Conservation (phyloP, 37 sponge, comb jelly and placozoan species). For the Tethya wilhelma region DNA sequence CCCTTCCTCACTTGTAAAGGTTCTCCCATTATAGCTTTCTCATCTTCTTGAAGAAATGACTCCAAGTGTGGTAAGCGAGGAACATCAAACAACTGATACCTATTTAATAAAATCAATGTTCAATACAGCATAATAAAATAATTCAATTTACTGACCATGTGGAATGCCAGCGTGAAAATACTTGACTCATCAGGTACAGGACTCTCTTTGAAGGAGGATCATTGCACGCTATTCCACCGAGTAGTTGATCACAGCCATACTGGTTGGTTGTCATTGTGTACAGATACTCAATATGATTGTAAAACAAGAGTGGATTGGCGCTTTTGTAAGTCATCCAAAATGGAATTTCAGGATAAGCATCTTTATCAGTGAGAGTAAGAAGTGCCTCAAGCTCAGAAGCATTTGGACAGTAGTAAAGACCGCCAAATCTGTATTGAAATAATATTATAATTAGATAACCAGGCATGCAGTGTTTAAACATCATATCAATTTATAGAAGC, state of each 20-base stretch:
- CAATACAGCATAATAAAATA: not conserved
- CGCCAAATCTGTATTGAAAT: slow-evolving; percentile 18
- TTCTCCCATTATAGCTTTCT: not conserved
- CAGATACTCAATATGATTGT: slow-evolving; percentile 65
- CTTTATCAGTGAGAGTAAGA: slow-evolving; percentile 1
- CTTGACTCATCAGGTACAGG: slow-evolving; percentile 28
- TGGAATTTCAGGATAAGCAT: slow-evolving; percentile 36
- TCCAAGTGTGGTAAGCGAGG: slow-evolving; percentile 55
- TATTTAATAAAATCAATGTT: not conserved
- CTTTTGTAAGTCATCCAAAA: slow-evolving; percentile 52
- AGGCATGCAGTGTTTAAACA: too few relatives aligned
- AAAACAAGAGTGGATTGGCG: slow-evolving; percentile 37
- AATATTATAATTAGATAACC: not conserved
- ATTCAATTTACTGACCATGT: slow-evolving; percentile 27
- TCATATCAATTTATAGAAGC: too few relatives aligned
- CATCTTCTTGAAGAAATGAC: slow-evolving; percentile 9
- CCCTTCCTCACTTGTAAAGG: slow-evolving; percentile 55
- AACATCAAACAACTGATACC: slow-evolving; percentile 66
- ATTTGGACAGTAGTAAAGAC: slow-evolving; percentile 41
- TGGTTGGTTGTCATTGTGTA: slow-evolving; percentile 55
- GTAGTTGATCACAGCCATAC: too few relatives aligned
- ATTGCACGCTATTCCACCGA: too few relatives aligned
- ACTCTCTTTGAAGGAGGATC: slow-evolving; percentile 48
- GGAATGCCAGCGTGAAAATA: slow-evolving; percentile 61
- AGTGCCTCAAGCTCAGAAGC: slow-evolving; percentile 14